A percentile compares a stretch with the other conserved stretches of the same genome.
phyloP scores from a whole-genome alignment of 2,888 invertebrate species.

The Harpagoxenus sublaevis region DNA sequence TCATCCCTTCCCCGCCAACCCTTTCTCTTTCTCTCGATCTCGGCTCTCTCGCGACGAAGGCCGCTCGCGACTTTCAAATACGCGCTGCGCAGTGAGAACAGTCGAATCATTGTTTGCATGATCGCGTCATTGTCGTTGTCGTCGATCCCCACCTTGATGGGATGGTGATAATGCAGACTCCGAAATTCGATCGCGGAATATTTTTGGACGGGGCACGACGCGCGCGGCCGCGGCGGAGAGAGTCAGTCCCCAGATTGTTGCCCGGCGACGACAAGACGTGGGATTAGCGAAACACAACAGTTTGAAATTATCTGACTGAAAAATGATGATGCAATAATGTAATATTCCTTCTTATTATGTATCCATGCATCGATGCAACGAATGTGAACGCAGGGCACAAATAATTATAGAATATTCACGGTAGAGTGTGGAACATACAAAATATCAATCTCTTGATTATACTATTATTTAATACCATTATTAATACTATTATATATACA shows the following conservation, averaged over 20 bases:
- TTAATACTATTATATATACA: no score
- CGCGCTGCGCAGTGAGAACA: constrained; percentile 59
- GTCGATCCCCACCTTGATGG: neutral
- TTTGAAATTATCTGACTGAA: constrained; percentile 18
- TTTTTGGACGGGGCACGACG: constrained; percentile 11
- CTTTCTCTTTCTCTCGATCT: constrained; percentile 71
- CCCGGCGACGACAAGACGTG: neutral
- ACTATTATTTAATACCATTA: no score
- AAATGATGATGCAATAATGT: constrained; percentile 5
- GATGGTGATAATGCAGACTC: constrained; percentile 42
- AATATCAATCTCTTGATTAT: neutral
- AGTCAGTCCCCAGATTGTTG: neutral
- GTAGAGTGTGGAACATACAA: neutral
- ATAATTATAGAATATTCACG: neutral
- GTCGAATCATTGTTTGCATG: constrained; percentile 74
- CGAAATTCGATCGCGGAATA: constrained; percentile 53
- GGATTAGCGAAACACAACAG: constrained; percentile 1
- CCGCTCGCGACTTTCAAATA: constrained; percentile 72
- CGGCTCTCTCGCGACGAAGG: constrained; percentile 69
- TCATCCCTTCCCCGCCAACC: constrained; percentile 48
- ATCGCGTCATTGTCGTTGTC: constrained; percentile 51
- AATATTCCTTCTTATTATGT: neutral
- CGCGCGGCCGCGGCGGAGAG: neutral
- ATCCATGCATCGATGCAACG: neutral
- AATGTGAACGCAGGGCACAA: neutral